A percentile compares a stretch with the other conserved stretches of the same genome.
Conservation (phyloP, 2,888 invertebrate genomes). For the Drosophila fungiperda region DNA sequence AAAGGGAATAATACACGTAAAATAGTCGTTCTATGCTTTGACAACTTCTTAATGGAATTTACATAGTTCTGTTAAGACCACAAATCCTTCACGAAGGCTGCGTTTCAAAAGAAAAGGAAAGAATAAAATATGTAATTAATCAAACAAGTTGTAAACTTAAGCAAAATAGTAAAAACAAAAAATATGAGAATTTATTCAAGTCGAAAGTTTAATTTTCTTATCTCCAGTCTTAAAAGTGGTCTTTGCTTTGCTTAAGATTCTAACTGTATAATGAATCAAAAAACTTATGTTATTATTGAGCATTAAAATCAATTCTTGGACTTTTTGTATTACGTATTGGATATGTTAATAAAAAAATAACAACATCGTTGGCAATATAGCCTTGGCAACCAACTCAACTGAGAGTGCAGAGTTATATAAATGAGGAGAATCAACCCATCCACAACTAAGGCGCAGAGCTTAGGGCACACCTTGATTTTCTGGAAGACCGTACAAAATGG, state of each 20-base stretch:
- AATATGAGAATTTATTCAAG: neutral
- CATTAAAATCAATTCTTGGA: neutral
- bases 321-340: neutral
- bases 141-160: neutral
- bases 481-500: conserved; percentile 16
- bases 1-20: neutral
- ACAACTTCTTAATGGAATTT: neutral
- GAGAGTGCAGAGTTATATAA: neutral
- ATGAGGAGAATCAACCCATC: neutral
- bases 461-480: conserved; percentile 2
- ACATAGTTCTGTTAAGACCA: neutral
- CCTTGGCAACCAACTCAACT: neutral
- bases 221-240: neutral
- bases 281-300: neutral
- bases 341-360: too few relatives aligned
- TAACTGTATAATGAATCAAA: neutral
- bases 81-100: neutral
- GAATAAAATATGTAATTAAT: neutral
- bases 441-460: neutral
- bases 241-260: neutral
- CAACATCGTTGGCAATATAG: neutral
- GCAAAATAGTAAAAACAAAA: neutral
- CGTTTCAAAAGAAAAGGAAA: neutral
- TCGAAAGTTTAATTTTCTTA: neutral
- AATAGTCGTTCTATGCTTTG: neutral